phyloP scores from a whole-genome alignment of 2,113 vertebrate genomes.

The Eleginops maclovinus region DNA sequence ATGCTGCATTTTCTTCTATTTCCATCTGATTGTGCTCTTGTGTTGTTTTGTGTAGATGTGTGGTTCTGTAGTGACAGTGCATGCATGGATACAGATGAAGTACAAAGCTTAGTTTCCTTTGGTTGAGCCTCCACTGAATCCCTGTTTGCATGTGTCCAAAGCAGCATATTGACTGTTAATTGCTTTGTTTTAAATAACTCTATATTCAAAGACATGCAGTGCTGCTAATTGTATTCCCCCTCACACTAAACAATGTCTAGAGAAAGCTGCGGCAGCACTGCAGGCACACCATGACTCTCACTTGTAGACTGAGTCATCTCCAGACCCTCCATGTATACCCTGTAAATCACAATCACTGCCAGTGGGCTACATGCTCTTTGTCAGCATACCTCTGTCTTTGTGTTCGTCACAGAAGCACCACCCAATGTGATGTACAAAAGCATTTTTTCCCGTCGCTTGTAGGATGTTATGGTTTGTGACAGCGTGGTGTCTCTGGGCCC shows the following conservation, averaged over 20 bases:
- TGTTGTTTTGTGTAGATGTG: constrained; percentile 1
- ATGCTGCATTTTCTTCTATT: constrained; percentile 7
- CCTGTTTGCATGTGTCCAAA: background rate
- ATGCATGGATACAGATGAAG: background rate
- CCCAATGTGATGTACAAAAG: constrained; percentile 14
- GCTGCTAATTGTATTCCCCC: background rate
- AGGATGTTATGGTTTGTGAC: constrained; percentile 51
- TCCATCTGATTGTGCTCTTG: constrained; percentile 14
- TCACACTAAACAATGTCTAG: background rate
- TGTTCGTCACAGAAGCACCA: constrained; percentile 17
- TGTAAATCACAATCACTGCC: constrained; percentile 2
- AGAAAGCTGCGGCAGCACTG: background rate
- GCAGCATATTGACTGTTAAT: constrained; percentile 7
- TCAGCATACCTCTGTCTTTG: constrained; percentile 23
- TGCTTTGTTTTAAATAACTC: background rate
- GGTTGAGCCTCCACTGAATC: constrained; percentile 11
- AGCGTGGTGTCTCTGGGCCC: constrained; percentile 47
- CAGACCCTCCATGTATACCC: constrained; percentile 9
- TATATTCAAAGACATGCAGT: background rate
- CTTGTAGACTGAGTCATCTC: constrained; percentile 12
- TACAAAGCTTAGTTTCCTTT: constrained; percentile 1
- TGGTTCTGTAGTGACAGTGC: background rate
- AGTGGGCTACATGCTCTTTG: constrained; percentile 3
- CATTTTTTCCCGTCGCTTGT: constrained; percentile 1
- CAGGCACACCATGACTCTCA: background rate